These are phyloP conservation scores for Phrynocephalus forsythii DNA, from an alignment of 2,797 vertebrate genomes.

Conservation along the genomic window DNA sequence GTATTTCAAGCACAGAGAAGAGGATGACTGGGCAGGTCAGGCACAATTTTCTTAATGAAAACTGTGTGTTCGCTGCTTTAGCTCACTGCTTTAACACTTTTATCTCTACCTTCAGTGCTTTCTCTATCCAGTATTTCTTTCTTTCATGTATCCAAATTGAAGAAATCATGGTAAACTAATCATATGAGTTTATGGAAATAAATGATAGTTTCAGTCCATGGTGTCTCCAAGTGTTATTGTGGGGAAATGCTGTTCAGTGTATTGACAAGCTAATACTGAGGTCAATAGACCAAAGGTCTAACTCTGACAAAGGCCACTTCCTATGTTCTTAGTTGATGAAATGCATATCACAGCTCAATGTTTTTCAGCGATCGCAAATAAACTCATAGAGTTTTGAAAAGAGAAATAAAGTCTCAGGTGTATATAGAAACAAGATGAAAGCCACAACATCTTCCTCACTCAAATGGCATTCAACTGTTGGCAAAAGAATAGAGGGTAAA, in stretches of 20 bases:
- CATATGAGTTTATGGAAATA: not conserved
- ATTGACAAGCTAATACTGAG: not conserved
- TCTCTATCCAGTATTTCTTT: not conserved
- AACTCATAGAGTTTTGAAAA: not conserved
- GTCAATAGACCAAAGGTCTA: not conserved
- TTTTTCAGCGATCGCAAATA: not conserved
- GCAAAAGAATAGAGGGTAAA: not conserved
- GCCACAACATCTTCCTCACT: not conserved
- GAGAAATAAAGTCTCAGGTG: not conserved
- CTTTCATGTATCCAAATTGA: not conserved
- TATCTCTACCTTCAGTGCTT: not conserved
- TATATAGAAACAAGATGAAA: not conserved
- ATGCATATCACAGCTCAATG: not conserved
- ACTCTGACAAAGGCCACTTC: not conserved
- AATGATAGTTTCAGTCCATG: not conserved
- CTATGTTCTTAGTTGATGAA: not conserved
- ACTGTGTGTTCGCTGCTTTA: not conserved
- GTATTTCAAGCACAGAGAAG: not conserved
- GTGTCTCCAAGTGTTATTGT: not conserved
- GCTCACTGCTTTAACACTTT: not conserved
- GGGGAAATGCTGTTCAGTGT: not conserved
- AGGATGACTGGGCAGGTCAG: constrained; percentile 25
- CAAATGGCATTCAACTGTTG: not conserved
- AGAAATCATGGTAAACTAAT: not conserved
- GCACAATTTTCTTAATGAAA: not conserved